Conservation (phyloP, 2,113 vertebrate genomes). For the Micromys minutus region DNA sequence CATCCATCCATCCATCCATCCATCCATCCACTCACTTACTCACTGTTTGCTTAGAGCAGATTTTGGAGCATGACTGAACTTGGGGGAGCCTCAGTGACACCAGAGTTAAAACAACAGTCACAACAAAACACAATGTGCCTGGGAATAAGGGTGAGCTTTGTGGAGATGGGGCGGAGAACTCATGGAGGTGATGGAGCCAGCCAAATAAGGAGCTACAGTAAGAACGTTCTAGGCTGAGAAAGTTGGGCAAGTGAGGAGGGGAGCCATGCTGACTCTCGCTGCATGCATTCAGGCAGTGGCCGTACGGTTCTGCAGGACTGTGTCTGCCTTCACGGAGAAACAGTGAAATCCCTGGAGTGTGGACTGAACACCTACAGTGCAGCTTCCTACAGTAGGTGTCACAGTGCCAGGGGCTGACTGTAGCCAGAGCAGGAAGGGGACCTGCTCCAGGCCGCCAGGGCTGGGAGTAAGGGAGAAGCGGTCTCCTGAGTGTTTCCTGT, state of each 20-base stretch:
- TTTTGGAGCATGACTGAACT: not conserved
- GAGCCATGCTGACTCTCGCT: not conserved
- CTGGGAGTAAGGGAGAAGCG: not conserved
- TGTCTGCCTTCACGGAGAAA: not conserved
- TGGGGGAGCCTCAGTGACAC: not conserved
- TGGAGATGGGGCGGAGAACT: not conserved
- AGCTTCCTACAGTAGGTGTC: not conserved
- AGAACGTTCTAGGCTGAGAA: not conserved
- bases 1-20: not conserved
- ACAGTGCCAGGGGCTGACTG: not conserved
- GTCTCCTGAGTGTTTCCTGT: not conserved
- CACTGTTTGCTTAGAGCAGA: not conserved
- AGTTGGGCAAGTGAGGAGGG: not conserved
- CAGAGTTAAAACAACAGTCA: not conserved
- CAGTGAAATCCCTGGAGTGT: not conserved
- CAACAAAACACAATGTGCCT: not conserved
- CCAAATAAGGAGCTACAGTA: not conserved
- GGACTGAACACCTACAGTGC: accelerated
- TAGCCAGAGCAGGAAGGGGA: not conserved
- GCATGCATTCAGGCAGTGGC: not conserved
- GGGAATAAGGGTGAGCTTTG: not conserved
- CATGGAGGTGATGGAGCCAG: not conserved
- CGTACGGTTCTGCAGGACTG: not conserved
- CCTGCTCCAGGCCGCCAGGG: not conserved
- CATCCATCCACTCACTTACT: not conserved